Evolutionary conservation across 2,888 invertebrate genomes (phyloP).

Genomic region (Epinotia ramella): DNA sequence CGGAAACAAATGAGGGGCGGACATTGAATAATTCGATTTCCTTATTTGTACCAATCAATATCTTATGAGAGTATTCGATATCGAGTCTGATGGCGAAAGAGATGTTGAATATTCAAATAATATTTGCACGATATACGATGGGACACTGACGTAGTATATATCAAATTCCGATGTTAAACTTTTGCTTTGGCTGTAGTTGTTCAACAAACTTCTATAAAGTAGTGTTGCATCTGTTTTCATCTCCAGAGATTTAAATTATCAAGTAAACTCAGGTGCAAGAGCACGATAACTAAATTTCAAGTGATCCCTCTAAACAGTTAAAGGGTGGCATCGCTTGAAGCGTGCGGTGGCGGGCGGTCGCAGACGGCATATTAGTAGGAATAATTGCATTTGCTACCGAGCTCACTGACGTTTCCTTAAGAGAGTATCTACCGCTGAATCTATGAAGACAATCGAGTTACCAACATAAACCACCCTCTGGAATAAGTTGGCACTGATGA

Average conservation of each 20-base stretch:
- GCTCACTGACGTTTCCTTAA: constrained; percentile 79
- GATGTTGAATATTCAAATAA: constrained; percentile 52
- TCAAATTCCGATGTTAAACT: constrained; percentile 6
- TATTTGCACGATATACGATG: constrained; percentile 27
- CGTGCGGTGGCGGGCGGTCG: constrained; percentile 62
- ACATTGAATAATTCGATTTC: constrained; percentile 86
- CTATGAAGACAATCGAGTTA: constrained; percentile 82
- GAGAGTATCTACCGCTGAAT: constrained; percentile 73
- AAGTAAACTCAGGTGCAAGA: constrained; percentile 67
- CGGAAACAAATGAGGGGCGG: constrained; percentile 84
- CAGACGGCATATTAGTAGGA: constrained; percentile 82
- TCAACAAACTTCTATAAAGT: constrained; percentile 29
- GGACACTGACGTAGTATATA: constrained; percentile 26
- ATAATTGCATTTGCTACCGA: constrained; percentile 84
- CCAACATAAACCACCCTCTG: constrained; percentile 78
- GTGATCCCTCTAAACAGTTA: constrained; percentile 72
- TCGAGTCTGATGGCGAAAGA: constrained; percentile 55
- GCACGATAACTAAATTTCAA: constrained; percentile 71
- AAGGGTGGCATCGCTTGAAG: constrained; percentile 71
- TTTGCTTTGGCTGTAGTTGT: neutral
- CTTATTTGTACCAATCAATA: constrained; percentile 85
- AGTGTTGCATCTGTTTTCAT: constrained; percentile 36
- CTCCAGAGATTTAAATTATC: constrained; percentile 50
- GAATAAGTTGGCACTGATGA: constrained; percentile 79
- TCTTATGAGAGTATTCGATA: constrained; percentile 78